Evolutionary conservation across 2,797 vertebrate species (phyloP), one percentile per base, ranked within the genome.

Genomic region (Pitangus sulphuratus): DNA sequence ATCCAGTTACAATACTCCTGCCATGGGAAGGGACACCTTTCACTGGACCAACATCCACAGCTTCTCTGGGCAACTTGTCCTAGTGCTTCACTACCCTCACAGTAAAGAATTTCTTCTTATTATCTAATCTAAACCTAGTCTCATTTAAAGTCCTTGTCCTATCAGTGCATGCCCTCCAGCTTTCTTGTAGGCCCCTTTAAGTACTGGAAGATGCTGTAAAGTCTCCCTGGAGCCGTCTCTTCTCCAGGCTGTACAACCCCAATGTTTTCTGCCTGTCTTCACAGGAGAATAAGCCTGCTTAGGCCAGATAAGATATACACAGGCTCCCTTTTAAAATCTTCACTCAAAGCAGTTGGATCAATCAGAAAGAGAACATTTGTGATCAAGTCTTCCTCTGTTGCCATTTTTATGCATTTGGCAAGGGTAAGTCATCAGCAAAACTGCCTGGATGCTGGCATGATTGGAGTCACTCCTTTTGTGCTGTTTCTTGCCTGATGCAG

Each of bases 391-490:
- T 77, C 4, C 28, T 81, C 74, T 47, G 10, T 75, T 82, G 37
- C 28, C 9, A 7, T 64, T 84, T 60, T 72, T 64, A 9, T 45
- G 14, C 7, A 3, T 39, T 35, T 53, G 12, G 33, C 18, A 30
- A 19, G 18, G 54, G 7, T 25, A 57, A 33, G 42, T 35, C 28
- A 28, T 16, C 54, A 47, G 37, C 20, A 47, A 33, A 77, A 24
- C 10, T 37, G 12, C 33, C 45, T 57, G 72, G 19, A 10, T 44
- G 33, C 33, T 6, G 10, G 1, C 16, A 21, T 65, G 51, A 8
- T 56, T 0, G 0, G 11, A 10, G 2, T 74, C 31, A 22, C 12
- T 72, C 26, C 31, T 48, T 40, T 40, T 37, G 24, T 76, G n/a
- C 79, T 37, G 1, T 66, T 71, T 60, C 47, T 61, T 72, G 18